A percentile compares a stretch with the other conserved stretches of the same genome.
phyloP scores from a whole-genome alignment of 2,888 invertebrate genomes.

The Agrotis exclamationis region DNA sequence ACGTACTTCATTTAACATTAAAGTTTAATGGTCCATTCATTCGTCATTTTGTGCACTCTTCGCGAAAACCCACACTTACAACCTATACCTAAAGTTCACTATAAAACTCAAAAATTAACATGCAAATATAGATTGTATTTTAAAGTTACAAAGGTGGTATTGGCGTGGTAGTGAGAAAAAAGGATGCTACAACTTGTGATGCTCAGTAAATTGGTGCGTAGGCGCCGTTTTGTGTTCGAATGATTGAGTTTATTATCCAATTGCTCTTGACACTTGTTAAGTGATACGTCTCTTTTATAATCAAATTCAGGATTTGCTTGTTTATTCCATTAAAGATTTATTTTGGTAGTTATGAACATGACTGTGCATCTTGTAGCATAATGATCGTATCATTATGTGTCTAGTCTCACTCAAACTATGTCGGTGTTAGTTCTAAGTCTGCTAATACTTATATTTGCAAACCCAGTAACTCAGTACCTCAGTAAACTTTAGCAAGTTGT shows the following conservation, averaged over 20 bases:
- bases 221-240: slow-evolving; percentile 64
- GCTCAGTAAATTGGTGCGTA: slow-evolving; percentile 51
- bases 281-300: slow-evolving; percentile 62
- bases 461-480: too few relatives aligned
- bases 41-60: slow-evolving; percentile 49
- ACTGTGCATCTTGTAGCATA: neutral
- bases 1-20: slow-evolving; percentile 55
- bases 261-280: slow-evolving; percentile 68
- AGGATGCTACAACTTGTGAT: slow-evolving; percentile 50
- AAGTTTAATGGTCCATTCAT: slow-evolving; percentile 47
- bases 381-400: neutral
- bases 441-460: neutral
- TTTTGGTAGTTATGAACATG: slow-evolving; percentile 24
- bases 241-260: slow-evolving; percentile 68
- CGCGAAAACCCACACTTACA: slow-evolving; percentile 39
- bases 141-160: neutral
- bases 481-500: too few relatives aligned
- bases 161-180: neutral
- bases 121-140: slow-evolving; percentile 13
- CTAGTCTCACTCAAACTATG: neutral
- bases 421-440: neutral
- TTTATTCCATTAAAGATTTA: slow-evolving; percentile 21
- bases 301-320: slow-evolving; percentile 54
- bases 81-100: slow-evolving; percentile 19
- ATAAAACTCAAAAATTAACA: neutral